phyloP scores from a whole-genome alignment of 2,797 vertebrate species.

The Liasis olivaceus region DNA sequence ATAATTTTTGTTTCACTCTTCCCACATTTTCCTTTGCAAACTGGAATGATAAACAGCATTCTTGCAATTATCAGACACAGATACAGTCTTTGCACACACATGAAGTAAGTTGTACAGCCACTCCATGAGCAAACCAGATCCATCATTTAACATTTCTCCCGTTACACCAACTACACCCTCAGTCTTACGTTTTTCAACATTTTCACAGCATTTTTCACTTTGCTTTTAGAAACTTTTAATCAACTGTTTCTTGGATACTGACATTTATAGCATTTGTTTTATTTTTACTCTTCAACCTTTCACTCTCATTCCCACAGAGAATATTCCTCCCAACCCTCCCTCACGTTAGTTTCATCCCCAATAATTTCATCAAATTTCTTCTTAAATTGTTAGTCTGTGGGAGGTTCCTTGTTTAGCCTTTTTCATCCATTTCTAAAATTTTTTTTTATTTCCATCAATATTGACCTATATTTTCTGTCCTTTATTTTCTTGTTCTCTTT shows the following conservation, averaged over 20 bases:
- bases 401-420: neutral
- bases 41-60: neutral
- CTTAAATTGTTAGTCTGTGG: neutral
- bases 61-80: neutral
- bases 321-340: neutral
- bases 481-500: neutral
- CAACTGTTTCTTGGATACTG: neutral
- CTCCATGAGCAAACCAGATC: neutral
- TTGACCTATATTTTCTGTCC: neutral
- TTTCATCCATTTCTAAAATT: neutral
- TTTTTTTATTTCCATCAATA: neutral
- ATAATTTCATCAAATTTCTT: neutral
- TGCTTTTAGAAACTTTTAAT: neutral
- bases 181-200: neutral
- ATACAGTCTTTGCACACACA: neutral
- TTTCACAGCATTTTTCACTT: neutral
- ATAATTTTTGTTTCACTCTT: neutral
- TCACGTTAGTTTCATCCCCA: neutral
- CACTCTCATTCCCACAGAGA: neutral
- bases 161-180: neutral
- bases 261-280: neutral
- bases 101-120: neutral
- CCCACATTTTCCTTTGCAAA: neutral
- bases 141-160: neutral
- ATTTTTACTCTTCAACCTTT: neutral